phyloP scores from a whole-genome alignment of 1,140 invertebrate species.

The Reticulitermes speratus region DNA sequence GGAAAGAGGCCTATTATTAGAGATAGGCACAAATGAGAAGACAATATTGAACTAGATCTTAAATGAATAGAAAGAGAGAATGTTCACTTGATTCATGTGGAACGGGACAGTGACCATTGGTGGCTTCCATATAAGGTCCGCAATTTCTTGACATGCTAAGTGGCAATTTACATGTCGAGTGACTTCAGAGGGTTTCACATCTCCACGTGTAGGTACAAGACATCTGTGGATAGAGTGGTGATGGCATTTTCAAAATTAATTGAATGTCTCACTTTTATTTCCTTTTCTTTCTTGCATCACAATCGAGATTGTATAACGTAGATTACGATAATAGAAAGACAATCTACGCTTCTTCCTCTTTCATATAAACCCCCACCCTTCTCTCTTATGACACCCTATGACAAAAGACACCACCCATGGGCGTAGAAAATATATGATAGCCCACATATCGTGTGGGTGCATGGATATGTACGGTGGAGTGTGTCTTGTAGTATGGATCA shows the following conservation, averaged over 20 bases:
- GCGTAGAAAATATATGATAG: neutral
- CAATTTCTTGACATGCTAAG: too few relatives aligned
- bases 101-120: too few relatives aligned
- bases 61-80: too few relatives aligned
- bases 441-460: neutral
- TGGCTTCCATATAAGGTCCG: too few relatives aligned
- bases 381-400: neutral
- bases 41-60: too few relatives aligned
- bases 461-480: neutral
- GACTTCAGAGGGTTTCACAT: neutral
- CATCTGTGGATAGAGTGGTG: neutral
- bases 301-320: neutral
- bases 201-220: neutral
- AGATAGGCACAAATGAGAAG: too few relatives aligned
- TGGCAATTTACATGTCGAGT: neutral
- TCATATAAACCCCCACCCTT: neutral
- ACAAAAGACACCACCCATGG: neutral
- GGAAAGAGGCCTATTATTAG: too few relatives aligned
- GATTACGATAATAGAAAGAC: neutral
- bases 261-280: neutral
- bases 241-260: neutral
- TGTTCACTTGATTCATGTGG: too few relatives aligned
- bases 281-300: neutral
- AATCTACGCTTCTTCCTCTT: neutral
- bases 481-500: neutral